A percentile compares a stretch with the other conserved stretches of the same genome.
These are phyloP conservation scores for Labeo rohita DNA, from an alignment of 2,113 vertebrate genomes.

Conservation along the genomic window DNA sequence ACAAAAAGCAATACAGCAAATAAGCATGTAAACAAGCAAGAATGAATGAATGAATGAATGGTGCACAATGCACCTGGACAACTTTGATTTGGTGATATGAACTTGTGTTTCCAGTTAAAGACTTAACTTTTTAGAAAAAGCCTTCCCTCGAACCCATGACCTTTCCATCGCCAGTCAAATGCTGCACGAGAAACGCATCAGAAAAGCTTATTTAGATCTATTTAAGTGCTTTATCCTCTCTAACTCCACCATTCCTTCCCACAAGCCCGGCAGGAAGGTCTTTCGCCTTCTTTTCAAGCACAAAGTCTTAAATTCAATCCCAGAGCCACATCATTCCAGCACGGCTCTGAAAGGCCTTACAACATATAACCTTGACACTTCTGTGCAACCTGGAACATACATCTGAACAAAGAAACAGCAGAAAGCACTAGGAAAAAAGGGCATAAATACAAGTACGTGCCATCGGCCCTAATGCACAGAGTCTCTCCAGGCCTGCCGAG, in stretches of 20 bases:
- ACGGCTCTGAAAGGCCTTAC: neutral
- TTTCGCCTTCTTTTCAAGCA: neutral
- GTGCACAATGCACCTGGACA: neutral
- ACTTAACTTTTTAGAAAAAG: neutral
- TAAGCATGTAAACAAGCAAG: no score
- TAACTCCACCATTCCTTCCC: neutral
- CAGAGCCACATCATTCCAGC: neutral
- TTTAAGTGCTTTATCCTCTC: conserved; percentile 10
- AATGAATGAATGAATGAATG: no score
- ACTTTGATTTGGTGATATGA: neutral
- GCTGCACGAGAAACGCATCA: neutral
- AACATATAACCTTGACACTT: neutral
- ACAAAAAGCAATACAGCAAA: neutral
- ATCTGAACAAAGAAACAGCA: neutral
- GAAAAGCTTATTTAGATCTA: conserved; percentile 1
- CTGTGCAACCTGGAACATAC: neutral
- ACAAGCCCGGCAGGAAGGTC: neutral
- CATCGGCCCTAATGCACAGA: neutral
- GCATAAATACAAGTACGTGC: conserved; percentile 29
- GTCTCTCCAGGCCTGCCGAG: neutral
- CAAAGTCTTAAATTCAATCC: neutral
- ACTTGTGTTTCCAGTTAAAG: neutral
- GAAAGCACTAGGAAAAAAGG: neutral
- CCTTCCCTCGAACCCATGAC: neutral
- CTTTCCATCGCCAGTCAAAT: neutral